Conservation (phyloP, 2,888 invertebrate genomes). For the Chrysotoxum bicinctum region DNA sequence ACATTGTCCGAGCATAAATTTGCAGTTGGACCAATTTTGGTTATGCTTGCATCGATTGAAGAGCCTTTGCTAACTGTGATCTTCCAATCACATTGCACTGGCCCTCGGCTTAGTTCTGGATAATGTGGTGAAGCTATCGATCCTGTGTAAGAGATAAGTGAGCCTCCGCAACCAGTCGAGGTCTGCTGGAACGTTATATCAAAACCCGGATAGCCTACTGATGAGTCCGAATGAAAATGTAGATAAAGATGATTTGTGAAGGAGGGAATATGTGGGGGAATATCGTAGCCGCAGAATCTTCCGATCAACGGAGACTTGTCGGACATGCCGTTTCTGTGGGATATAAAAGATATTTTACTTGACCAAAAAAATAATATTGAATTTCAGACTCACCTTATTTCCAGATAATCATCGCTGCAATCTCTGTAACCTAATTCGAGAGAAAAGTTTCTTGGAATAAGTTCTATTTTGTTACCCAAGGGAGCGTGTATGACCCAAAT, state of each 20-base stretch:
- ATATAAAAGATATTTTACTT: neutral
- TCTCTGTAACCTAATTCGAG: slow-evolving; percentile 83
- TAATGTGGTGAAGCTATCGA: slow-evolving; percentile 93
- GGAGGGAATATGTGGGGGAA: slow-evolving; percentile 87
- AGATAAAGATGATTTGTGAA: slow-evolving; percentile 89
- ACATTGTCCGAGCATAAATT: slow-evolving; percentile 84
- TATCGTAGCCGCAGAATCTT: slow-evolving; percentile 87
- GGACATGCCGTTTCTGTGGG: slow-evolving; percentile 88
- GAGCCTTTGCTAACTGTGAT: slow-evolving; percentile 90
- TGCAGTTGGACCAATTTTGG: slow-evolving; percentile 86
- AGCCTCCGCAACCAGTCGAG: slow-evolving; percentile 91
- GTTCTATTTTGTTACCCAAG: slow-evolving; percentile 88
- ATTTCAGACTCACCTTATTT: slow-evolving; percentile 84
- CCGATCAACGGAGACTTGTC: slow-evolving; percentile 89
- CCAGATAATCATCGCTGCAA: slow-evolving; percentile 87
- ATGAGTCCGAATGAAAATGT: slow-evolving; percentile 88
- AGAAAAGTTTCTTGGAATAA: slow-evolving; percentile 86
- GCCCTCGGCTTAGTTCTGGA: slow-evolving; percentile 87
- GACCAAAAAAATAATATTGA: neutral
- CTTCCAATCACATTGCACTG: slow-evolving; percentile 91
- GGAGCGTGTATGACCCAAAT: slow-evolving; percentile 90
- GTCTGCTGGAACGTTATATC: slow-evolving; percentile 86
- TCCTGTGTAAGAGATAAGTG: slow-evolving; percentile 86
- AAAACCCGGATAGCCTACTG: slow-evolving; percentile 86
- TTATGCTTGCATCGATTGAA: slow-evolving; percentile 84